Base-by-base conservation (phyloP, 2,888 invertebrate genomes). In the Oligia latruncula region DNA sequence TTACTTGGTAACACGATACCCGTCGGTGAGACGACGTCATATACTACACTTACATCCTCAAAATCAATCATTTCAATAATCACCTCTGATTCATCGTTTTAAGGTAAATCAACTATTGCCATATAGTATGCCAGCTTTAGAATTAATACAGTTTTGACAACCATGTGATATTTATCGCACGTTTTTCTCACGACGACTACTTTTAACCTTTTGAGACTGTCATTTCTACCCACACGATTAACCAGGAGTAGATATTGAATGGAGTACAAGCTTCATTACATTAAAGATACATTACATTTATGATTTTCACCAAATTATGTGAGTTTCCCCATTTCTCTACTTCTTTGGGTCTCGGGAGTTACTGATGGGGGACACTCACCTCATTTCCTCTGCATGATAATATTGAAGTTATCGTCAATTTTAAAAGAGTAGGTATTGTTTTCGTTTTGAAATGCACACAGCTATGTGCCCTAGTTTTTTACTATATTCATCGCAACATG, bases 141-240 rank as follows among this genome's bases (percentile, higher is more conserved):
- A 64, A 8, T 35, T 6, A 43, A 17, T 20, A 23, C 3, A 46
- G 46, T 62, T 65, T 55, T 71, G 1, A 23, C 43, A 70, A 23
- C 1, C n/a, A 60, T 40, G 23, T 13, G 60, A 83, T 66, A 60
- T 60, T 35, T 46, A 29, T 66, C 52, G 4, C 20, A 35, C 4
- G n/a, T 62, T 71, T n/a, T 77, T 77, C 43, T 66, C 70, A 83
- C 52, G 60, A n/a, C 2, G 46, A 17, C 35, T 55, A 77, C 65
- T 35, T 55, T 3, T 55, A 55, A 55, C 66, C 65, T 71, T 79
- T 60, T 77, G 15, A 77, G 11, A 46, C n/a, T 78, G 66, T 77
- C 83, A 71, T 46, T 23, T 66, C 60, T 46, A 77, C 77, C 60
- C 60, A 66, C 55, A 4, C 15, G 9, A 29, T 29, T 43, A n/a